These are phyloP conservation scores for Scylla paramamosain DNA, from an alignment of 1,140 invertebrate species.

Conservation along the genomic window DNA sequence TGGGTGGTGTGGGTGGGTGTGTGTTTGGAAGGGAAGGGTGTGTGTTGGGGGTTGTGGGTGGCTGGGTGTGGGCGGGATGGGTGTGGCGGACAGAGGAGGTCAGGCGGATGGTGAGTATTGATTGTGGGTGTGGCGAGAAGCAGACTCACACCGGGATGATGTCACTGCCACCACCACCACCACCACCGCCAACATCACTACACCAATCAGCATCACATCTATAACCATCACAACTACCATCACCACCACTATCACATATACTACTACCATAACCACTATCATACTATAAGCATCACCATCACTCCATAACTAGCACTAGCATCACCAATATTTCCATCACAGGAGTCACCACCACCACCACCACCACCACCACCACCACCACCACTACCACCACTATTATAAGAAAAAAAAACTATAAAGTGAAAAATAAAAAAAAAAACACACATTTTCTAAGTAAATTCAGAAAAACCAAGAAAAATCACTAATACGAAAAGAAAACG, in stretches of 20 bases:
- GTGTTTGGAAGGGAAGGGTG: background rate
- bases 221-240: background rate
- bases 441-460: too few relatives aligned
- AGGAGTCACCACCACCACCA: background rate
- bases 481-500: background rate
- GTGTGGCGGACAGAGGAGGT: background rate
- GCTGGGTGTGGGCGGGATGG: background rate
- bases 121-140: constrained; percentile 14
- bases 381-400: background rate
- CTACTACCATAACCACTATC: background rate
- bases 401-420: background rate
- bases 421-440: background rate
- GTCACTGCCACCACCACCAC: background rate
- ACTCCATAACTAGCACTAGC: background rate
- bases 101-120: background rate
- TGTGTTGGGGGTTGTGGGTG: background rate
- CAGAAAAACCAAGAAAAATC: background rate
- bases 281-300: background rate
- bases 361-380: background rate
- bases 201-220: background rate
- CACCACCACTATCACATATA: background rate
- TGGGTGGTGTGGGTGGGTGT: background rate
- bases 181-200: background rate
- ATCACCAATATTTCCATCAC: background rate
- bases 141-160: background rate